Conservation (phyloP, 2,888 invertebrate genomes). For the Pammene fasciana region DNA sequence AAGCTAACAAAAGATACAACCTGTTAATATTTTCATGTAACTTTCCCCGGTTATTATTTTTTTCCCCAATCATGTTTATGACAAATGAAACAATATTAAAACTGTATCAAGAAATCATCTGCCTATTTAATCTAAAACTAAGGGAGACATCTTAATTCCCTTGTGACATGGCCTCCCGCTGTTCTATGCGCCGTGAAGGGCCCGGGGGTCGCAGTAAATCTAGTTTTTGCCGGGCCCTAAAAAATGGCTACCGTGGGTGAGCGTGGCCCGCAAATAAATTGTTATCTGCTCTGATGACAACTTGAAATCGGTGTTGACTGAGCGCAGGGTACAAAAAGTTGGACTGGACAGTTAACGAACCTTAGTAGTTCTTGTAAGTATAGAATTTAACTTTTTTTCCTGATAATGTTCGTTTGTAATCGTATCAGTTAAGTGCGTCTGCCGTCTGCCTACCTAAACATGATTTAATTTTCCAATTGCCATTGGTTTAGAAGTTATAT, state of each 20-base stretch:
- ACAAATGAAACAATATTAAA: neutral
- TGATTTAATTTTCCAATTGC: no score
- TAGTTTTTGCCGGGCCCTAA: constrained; percentile 38
- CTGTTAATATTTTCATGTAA: no score
- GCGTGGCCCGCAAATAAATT: constrained; percentile 25
- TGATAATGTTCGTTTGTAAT: no score
- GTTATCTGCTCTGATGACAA: constrained; percentile 24
- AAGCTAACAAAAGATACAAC: no score
- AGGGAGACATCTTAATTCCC: constrained; percentile 13
- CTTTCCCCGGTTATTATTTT: no score
- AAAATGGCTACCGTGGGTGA: constrained; percentile 29
- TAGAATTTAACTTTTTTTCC: no score
- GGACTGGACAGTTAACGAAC: neutral
- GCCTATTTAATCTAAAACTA: constrained; percentile 1
- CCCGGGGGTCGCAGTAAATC: constrained; percentile 44
- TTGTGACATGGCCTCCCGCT: constrained; percentile 50
- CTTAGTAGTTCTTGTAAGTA: no score
- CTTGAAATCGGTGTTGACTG: constrained; percentile 17
- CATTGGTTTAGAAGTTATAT: no score
- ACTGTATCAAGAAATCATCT: constrained; percentile 16
- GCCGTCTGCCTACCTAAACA: no score
- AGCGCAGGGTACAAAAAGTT: constrained; percentile 9
- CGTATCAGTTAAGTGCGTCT: no score
- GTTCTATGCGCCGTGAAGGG: constrained; percentile 43
- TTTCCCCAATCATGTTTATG: no score